Percentiles rank a stretch among this genome's conserved stretches.
Evolutionary conservation across 1,140 invertebrate species (phyloP).

Genomic region (Neuroterus valhalla): DNA sequence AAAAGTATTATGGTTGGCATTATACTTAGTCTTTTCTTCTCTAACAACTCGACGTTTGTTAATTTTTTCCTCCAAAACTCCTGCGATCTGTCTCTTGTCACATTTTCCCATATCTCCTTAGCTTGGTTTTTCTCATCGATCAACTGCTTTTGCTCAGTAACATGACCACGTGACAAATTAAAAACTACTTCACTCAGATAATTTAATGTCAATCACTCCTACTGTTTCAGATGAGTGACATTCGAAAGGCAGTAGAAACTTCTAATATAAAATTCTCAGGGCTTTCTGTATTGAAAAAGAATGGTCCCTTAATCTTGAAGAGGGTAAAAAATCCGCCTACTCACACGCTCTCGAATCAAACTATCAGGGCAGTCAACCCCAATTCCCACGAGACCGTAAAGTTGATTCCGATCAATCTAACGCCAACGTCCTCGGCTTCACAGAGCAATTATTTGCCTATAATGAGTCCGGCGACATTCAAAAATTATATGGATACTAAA

Average conservation of each 20-base stretch:
- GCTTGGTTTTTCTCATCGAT: too few relatives aligned
- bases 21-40: too few relatives aligned
- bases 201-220: not conserved
- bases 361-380: slow-evolving; percentile 44
- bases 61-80: too few relatives aligned
- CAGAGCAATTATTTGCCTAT: slow-evolving; percentile 32
- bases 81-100: too few relatives aligned
- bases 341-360: slow-evolving; percentile 29
- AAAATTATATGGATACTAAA: slow-evolving; percentile 48
- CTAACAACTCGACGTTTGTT: too few relatives aligned
- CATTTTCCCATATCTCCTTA: too few relatives aligned
- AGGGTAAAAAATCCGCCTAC: slow-evolving; percentile 44
- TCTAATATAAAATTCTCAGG: slow-evolving; percentile 52
- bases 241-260: slow-evolving; percentile 63
- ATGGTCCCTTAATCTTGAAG: slow-evolving; percentile 63
- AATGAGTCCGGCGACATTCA: slow-evolving; percentile 1
- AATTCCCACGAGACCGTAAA: slow-evolving; percentile 57
- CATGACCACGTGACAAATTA: slow-evolving; percentile 30
- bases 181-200: not conserved
- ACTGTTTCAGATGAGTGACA: slow-evolving; percentile 57
- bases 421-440: slow-evolving; percentile 34
- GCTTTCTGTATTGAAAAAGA: slow-evolving; percentile 63
- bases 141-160: not conserved
- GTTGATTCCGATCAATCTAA: slow-evolving; percentile 54
- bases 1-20: too few relatives aligned